phyloP scores from a whole-genome alignment of 2,888 invertebrate species.

The Cantharis nigra region DNA sequence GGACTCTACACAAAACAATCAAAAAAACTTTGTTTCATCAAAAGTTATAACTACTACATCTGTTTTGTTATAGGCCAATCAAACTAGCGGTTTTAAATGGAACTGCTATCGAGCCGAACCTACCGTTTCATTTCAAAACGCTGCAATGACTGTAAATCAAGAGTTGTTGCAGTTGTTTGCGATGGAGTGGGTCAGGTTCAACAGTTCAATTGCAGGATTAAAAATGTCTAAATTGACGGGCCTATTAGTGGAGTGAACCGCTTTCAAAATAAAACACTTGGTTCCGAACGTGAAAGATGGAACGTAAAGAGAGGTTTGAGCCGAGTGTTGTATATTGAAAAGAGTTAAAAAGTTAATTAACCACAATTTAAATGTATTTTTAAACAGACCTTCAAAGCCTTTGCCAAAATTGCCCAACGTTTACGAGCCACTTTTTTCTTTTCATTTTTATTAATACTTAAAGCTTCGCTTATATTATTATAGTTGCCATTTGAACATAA shows the following conservation, averaged over 20 bases:
- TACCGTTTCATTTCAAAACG: too few species aligned
- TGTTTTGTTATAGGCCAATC: constrained; percentile 7
- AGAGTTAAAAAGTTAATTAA: background rate
- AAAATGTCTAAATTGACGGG: background rate
- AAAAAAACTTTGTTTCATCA: constrained; percentile 19
- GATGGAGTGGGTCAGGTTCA: background rate
- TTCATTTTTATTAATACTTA: constrained; percentile 48
- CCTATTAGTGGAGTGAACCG: background rate
- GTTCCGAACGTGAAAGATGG: background rate
- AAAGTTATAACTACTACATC: background rate
- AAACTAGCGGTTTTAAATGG: background rate
- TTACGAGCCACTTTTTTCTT: constrained; percentile 64
- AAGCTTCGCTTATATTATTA: constrained; percentile 47
- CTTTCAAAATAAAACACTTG: background rate
- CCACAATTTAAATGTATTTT: constrained; percentile 39
- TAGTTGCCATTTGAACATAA: constrained; percentile 47
- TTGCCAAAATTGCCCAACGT: constrained; percentile 72
- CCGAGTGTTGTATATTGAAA: background rate
- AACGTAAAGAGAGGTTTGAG: background rate
- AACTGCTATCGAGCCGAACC: background rate
- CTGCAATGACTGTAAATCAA: too few species aligned
- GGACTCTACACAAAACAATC: constrained; percentile 49
- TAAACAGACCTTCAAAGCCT: constrained; percentile 62
- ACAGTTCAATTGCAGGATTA: background rate
- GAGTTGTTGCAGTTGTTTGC: too few species aligned